These are phyloP conservation scores for Danio jaintianensis DNA, from an alignment of 2,797 vertebrate species.

Conservation along the genomic window DNA sequence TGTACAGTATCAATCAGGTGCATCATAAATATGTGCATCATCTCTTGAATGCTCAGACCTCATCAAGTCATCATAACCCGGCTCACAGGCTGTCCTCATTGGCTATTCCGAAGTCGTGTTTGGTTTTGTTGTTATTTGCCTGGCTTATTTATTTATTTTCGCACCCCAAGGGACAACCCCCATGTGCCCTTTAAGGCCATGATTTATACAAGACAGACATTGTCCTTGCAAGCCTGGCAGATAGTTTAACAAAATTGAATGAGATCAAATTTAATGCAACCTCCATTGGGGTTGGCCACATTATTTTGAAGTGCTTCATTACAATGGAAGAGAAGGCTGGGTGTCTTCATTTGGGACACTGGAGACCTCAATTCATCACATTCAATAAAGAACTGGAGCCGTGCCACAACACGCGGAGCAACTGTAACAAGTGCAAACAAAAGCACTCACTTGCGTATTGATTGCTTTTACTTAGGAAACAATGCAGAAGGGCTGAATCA, in stretches of 20 bases:
- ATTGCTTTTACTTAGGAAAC: constrained; percentile 50
- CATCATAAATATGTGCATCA: constrained; percentile 31
- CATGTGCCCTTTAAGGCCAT: constrained; percentile 75
- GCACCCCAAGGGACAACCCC: constrained; percentile 59
- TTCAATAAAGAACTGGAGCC: constrained; percentile 70
- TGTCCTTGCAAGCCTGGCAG: constrained; percentile 78
- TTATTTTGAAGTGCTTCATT: constrained; percentile 81
- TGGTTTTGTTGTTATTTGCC: constrained; percentile 58
- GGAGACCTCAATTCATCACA: constrained; percentile 77
- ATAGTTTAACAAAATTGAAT: constrained; percentile 81
- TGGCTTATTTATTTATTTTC: constrained; percentile 75
- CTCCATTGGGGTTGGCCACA: constrained; percentile 73
- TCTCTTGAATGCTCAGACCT: constrained; percentile 14
- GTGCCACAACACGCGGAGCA: constrained; percentile 39
- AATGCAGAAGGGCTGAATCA: constrained; percentile 33
- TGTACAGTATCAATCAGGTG: constrained; percentile 37
- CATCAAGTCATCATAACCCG: constrained; percentile 20
- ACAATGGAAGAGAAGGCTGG: constrained; percentile 72
- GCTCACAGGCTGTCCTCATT: not conserved
- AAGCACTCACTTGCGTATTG: constrained; percentile 38
- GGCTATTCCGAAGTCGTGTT: constrained; percentile 32
- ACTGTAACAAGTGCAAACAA: constrained; percentile 53
- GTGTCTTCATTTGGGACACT: constrained; percentile 77
- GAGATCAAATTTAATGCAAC: constrained; percentile 80
- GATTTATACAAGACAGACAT: constrained; percentile 77